Evolutionary conservation across 2,797 vertebrate species (phyloP).

Genomic region (Poecilia gillii): DNA sequence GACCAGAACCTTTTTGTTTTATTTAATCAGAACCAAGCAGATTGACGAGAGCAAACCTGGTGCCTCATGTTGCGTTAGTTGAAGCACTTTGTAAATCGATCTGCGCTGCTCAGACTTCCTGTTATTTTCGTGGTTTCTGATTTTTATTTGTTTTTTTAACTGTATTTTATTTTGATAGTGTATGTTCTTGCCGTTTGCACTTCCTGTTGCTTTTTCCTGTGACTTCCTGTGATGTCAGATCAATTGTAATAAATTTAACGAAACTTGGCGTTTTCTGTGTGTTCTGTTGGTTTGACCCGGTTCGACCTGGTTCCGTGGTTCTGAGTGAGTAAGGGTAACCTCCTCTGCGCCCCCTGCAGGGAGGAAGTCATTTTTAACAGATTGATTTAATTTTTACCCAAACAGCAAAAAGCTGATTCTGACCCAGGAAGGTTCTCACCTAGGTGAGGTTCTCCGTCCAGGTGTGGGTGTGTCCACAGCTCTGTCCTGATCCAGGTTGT

Average conservation of each 20-base stretch:
- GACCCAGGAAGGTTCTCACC: too few species aligned
- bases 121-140: not conserved
- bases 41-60: too few species aligned
- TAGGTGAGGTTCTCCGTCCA: too few species aligned
- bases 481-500: not conserved
- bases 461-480: too few species aligned
- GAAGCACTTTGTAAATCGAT: too few species aligned
- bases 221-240: not conserved
- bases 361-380: not conserved
- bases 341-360: not conserved
- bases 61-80: too few species aligned
- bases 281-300: not conserved
- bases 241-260: not conserved
- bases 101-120: not conserved
- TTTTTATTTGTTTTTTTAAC: not conserved
- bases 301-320: not conserved
- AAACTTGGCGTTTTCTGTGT: not conserved
- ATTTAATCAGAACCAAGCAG: too few species aligned
- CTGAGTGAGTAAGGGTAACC: not conserved
- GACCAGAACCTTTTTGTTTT: too few species aligned
- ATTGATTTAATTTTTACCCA: not conserved
- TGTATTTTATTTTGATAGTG: not conserved
- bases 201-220: not conserved
- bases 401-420: too few species aligned
- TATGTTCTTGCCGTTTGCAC: not conserved